phyloP scores from a whole-genome alignment of 2,888 invertebrate genomes.

The Ceramica pisi region DNA sequence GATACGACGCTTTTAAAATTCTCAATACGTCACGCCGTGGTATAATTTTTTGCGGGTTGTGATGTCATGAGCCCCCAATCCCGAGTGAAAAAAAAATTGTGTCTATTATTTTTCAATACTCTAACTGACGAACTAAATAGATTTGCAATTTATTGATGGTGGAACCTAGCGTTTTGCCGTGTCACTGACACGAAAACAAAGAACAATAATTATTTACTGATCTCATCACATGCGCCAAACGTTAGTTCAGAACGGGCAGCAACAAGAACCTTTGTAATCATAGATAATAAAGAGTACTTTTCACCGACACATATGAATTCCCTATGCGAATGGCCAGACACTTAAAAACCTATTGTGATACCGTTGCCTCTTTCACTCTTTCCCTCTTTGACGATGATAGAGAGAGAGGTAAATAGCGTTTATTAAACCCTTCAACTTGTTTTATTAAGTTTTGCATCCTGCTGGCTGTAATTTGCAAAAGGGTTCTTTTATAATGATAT shows the following conservation, averaged over 20 bases:
- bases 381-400: not conserved
- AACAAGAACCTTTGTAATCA: constrained; percentile 60
- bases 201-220: too few relatives aligned
- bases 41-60: too few relatives aligned
- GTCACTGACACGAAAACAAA: too few relatives aligned
- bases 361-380: constrained; percentile 31
- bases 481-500: constrained; percentile 35
- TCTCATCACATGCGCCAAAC: constrained; percentile 51
- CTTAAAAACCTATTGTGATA: constrained; percentile 37
- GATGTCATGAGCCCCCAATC: too few relatives aligned
- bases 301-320: constrained; percentile 59
- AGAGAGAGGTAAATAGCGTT: constrained; percentile 14
- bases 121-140: too few relatives aligned
- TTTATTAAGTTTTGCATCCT: constrained; percentile 53
- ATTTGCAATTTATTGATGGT: too few relatives aligned
- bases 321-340: constrained; percentile 41
- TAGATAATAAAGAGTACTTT: constrained; percentile 59
- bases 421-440: constrained; percentile 43
- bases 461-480: constrained; percentile 43
- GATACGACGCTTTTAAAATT: too few relatives aligned
- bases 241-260: constrained; percentile 46
- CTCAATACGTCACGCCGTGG: too few relatives aligned
- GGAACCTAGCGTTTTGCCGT: too few relatives aligned
- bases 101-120: too few relatives aligned
- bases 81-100: too few relatives aligned